phyloP scores from a whole-genome alignment of 2,797 vertebrate species.

The Anguilla megastoma region DNA sequence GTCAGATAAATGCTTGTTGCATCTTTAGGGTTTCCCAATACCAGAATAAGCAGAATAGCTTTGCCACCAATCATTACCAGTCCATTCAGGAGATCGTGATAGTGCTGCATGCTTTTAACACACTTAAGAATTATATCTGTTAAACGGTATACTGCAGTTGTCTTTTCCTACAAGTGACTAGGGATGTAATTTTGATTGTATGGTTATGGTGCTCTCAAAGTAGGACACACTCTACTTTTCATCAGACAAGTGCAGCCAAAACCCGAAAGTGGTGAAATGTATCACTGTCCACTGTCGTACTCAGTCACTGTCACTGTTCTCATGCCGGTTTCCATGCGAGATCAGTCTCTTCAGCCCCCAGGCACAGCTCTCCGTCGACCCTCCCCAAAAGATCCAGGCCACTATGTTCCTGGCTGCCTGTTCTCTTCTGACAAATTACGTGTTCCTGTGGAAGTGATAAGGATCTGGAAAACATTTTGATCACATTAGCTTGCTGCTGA shows the following conservation, averaged over 20 bases:
- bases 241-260: neutral
- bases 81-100: neutral
- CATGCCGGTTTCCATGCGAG: neutral
- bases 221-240: neutral
- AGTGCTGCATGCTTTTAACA: neutral
- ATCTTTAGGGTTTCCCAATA: neutral
- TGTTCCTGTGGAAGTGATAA: conserved; percentile 3
- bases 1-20: neutral
- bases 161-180: neutral
- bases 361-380: neutral
- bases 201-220: neutral
- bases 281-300: neutral
- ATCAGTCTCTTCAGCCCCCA: neutral
- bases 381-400: neutral
- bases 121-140: neutral
- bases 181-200: neutral
- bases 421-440: neutral
- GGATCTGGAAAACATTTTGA: neutral
- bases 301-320: conserved; percentile 2
- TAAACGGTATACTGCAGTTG: neutral
- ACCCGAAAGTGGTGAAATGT: neutral
- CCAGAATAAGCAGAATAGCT: neutral
- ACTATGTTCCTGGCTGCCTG: neutral
- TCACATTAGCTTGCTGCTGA: conserved; percentile 8
- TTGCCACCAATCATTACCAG: neutral